A percentile compares a stretch with the other conserved stretches of the same genome.
Conservation (phyloP, 2,888 invertebrate genomes). For the Drosophila acutilabella region DNA sequence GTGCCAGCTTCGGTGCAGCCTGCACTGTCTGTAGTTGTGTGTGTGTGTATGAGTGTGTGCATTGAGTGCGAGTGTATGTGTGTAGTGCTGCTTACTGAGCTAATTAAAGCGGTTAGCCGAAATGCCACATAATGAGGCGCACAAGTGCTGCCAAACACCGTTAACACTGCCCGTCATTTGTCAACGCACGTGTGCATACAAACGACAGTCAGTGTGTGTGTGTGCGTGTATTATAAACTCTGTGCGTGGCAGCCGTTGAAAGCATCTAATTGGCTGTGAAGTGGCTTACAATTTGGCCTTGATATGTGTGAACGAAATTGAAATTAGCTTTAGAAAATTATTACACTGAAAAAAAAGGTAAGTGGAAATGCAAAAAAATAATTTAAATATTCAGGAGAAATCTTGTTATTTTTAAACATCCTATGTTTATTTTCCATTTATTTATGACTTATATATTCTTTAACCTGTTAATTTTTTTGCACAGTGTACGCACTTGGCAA, state of each 20-base stretch:
- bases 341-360: background rate
- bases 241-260: constrained; percentile 61
- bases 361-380: background rate
- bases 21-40: constrained; percentile 35
- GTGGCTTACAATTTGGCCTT: constrained; percentile 66
- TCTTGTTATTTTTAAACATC: no score
- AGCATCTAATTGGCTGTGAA: constrained; percentile 77
- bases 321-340: constrained; percentile 34
- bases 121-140: constrained; percentile 82
- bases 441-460: no score
- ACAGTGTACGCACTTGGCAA: constrained; percentile 10
- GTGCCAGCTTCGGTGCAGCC: constrained; percentile 47
- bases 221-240: constrained; percentile 20
- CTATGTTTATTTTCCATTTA: no score
- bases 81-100: constrained; percentile 62
- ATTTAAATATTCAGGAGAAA: no score
- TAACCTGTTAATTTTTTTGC: background rate
- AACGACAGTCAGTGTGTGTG: constrained; percentile 5
- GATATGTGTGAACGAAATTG: constrained; percentile 44
- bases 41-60: constrained; percentile 30
- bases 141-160: constrained; percentile 81
- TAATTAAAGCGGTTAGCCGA: constrained; percentile 83
- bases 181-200: constrained; percentile 56
- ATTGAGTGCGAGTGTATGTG: constrained; percentile 32
- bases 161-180: constrained; percentile 78